These are phyloP conservation scores for Drosophila prolongata DNA, from an alignment of 2,888 invertebrate genomes.

Conservation along the genomic window DNA sequence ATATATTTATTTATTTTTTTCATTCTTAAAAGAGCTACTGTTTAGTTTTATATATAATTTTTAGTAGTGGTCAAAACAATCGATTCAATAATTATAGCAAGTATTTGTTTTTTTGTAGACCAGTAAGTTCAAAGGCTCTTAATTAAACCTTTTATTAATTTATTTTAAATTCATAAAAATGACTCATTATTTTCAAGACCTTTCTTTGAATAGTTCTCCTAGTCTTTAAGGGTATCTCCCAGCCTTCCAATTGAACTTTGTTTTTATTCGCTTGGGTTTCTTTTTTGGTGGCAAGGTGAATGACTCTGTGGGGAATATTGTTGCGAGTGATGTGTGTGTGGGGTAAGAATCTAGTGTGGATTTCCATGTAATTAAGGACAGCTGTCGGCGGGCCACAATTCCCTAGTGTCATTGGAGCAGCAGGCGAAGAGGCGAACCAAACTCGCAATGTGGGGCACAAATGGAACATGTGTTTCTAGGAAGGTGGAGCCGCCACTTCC, in stretches of 20 bases:
- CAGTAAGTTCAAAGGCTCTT: too few species aligned
- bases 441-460: constrained; percentile 46
- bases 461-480: constrained; percentile 52
- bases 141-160: too few species aligned
- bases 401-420: constrained; percentile 40
- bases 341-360: constrained; percentile 28
- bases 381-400: constrained; percentile 54
- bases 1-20: background rate
- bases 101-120: too few species aligned
- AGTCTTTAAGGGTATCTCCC: background rate
- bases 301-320: constrained; percentile 55
- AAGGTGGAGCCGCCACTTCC: constrained; percentile 15
- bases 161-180: too few species aligned
- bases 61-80: too few species aligned
- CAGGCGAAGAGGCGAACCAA: background rate
- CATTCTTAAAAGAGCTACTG: background rate
- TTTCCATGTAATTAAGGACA: constrained; percentile 69
- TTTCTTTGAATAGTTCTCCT: too few species aligned
- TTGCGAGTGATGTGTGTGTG: constrained; percentile 16
- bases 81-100: too few species aligned
- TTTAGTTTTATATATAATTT: too few species aligned
- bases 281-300: constrained; percentile 59
- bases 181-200: too few species aligned
- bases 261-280: constrained; percentile 3
- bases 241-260: background rate